These are phyloP conservation scores for Monochamus alternatus DNA, from an alignment of 2,888 invertebrate species.

Conservation along the genomic window DNA sequence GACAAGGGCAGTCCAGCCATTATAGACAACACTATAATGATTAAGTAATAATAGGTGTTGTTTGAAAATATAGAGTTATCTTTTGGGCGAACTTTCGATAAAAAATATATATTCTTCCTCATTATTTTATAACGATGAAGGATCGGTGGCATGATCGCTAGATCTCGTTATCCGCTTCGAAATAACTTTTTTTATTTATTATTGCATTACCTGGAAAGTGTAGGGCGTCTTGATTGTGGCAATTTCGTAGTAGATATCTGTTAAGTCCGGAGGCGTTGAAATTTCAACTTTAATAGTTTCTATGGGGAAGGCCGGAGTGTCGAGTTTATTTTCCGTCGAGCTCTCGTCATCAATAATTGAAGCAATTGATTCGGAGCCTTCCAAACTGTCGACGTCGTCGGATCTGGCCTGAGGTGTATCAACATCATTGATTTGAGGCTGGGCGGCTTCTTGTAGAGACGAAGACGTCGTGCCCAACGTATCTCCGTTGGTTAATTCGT, in stretches of 20 bases:
- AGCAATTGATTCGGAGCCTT: conserved; percentile 82
- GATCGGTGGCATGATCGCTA: neutral
- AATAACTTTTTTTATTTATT: conserved; percentile 17
- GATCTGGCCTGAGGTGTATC: conserved; percentile 74
- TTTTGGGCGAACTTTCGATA: too few species aligned
- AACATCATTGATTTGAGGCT: conserved; percentile 71
- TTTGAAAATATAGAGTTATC: too few species aligned
- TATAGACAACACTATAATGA: too few species aligned
- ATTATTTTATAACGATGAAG: conserved; percentile 10
- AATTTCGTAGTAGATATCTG: conserved; percentile 90
- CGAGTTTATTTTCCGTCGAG: conserved; percentile 78
- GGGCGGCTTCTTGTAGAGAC: conserved; percentile 55
- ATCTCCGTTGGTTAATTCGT: conserved; percentile 70
- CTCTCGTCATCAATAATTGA: conserved; percentile 76
- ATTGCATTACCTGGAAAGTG: conserved; percentile 83
- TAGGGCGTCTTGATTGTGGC: conserved; percentile 93
- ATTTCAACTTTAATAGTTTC: conserved; percentile 92
- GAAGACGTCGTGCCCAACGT: conserved; percentile 59
- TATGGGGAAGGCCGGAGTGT: conserved; percentile 76
- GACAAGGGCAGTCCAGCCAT: too few species aligned
- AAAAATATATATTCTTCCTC: neutral
- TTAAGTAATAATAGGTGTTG: too few species aligned
- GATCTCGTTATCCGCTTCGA: neutral
- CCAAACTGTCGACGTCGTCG: conserved; percentile 76
- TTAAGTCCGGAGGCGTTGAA: conserved; percentile 89